Evolutionary conservation across 2,797 vertebrate genomes (phyloP).

Genomic region (Hoplostethus mediterraneus): DNA sequence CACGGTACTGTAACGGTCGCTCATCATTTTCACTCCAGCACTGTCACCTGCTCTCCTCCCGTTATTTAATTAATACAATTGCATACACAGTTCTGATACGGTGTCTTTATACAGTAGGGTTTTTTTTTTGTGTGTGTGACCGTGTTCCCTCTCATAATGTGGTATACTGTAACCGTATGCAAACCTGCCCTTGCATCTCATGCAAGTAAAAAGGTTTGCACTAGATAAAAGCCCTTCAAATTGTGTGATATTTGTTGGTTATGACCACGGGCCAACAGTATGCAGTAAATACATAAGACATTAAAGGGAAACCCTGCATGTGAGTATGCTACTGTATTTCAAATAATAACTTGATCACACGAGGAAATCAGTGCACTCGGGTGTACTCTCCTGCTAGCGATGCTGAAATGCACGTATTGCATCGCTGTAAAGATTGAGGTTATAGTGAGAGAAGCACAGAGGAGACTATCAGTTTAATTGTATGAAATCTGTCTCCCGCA

Average conservation of each 20-base stretch:
- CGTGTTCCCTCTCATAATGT: slow-evolving; percentile 39
- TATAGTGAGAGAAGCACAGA: neutral
- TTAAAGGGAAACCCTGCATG: slow-evolving; percentile 39
- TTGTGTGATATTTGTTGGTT: slow-evolving; percentile 40
- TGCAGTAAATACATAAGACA: slow-evolving; percentile 25
- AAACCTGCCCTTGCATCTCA: slow-evolving; percentile 55
- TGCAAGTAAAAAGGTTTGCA: slow-evolving; percentile 45
- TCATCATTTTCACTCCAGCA: slow-evolving; percentile 77
- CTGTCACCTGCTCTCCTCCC: slow-evolving; percentile 75
- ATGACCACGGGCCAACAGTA: slow-evolving; percentile 28
- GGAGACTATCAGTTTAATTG: slow-evolving; percentile 32
- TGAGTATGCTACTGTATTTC: slow-evolving; percentile 5
- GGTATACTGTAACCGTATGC: slow-evolving; percentile 37
- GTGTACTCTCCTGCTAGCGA: neutral
- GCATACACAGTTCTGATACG: slow-evolving; percentile 61
- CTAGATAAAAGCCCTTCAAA: slow-evolving; percentile 58
- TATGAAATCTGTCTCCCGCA: slow-evolving; percentile 29
- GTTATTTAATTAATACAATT: slow-evolving; percentile 80
- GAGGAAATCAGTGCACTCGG: neutral
- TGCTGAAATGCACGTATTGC: slow-evolving; percentile 19
- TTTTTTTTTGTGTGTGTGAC: slow-evolving; percentile 53
- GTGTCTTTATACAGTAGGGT: slow-evolving; percentile 28
- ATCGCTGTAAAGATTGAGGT: neutral
- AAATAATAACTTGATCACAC: slow-evolving; percentile 11
- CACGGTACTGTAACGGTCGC: slow-evolving; percentile 64